These are phyloP conservation scores for Dendrocopos noguchii DNA, from an alignment of 2,113 vertebrate genomes.

Conservation along the genomic window DNA sequence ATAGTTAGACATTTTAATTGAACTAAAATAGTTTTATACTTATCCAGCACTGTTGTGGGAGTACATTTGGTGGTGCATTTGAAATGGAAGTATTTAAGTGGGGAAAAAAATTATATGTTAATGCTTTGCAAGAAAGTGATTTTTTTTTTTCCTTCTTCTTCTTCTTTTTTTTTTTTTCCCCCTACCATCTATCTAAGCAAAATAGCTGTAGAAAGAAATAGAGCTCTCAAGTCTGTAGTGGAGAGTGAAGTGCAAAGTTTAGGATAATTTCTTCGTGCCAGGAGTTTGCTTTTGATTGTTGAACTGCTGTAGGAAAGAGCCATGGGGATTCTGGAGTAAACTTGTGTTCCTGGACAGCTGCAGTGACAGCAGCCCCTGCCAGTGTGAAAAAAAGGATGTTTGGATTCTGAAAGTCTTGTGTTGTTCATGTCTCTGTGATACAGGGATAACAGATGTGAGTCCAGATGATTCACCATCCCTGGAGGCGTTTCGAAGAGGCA, in stretches of 20 bases:
- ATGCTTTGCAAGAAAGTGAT: conserved; percentile 71
- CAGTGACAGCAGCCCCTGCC: not conserved
- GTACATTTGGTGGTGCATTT: conserved; percentile 73
- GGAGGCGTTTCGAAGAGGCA: no score
- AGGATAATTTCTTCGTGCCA: conserved; percentile 5
- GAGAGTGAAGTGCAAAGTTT: conserved; percentile 50
- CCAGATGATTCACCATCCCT: not conserved
- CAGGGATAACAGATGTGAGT: not conserved
- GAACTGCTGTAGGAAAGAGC: not conserved
- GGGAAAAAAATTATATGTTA: conserved; percentile 70
- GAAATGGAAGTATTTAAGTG: conserved; percentile 71
- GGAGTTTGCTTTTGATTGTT: not conserved
- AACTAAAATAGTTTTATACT: conserved; percentile 78
- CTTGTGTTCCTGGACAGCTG: not conserved
- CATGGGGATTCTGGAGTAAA: not conserved
- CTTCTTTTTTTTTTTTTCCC: not conserved
- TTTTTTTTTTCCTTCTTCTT: not conserved
- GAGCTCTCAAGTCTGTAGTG: conserved; percentile 42
- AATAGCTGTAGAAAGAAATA: conserved; percentile 62
- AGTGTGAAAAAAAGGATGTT: not conserved
- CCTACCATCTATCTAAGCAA: conserved; percentile 56
- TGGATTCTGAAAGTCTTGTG: not conserved
- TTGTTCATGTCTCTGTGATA: not conserved
- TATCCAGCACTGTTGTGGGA: conserved; percentile 76
- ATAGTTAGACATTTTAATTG: conserved; percentile 83